Evolutionary conservation across 2,888 invertebrate genomes (phyloP).

Genomic region (Smittia aterrima): DNA sequence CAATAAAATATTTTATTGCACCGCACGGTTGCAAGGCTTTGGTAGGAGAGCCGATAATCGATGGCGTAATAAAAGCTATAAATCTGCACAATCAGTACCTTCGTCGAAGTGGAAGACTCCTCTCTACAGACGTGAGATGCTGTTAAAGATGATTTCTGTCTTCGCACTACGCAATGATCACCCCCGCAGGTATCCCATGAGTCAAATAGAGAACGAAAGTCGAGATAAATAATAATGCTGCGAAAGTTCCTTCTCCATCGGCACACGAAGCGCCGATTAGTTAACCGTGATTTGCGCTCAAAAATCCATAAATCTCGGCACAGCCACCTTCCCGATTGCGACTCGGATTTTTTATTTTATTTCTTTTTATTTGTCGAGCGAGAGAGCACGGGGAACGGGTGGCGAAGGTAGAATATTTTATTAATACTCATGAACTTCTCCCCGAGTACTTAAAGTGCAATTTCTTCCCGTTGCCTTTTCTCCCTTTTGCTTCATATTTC

Average conservation of each 20-base stretch:
- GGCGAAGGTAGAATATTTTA: not conserved
- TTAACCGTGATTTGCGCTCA: conserved; percentile 20
- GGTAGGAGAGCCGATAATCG: conserved; percentile 26
- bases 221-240: not conserved
- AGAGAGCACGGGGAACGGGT: not conserved
- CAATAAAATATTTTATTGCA: conserved; percentile 28
- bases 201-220: not conserved
- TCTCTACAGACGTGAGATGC: not conserved
- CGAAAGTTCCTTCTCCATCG: not conserved
- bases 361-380: conserved; percentile 3
- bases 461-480: conserved; percentile 13
- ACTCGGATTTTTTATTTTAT: not conserved
- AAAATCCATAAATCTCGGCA: conserved; percentile 17
- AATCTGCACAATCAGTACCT: conserved; percentile 26
- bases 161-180: not conserved
- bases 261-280: conserved; percentile 11
- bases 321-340: not conserved
- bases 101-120: not conserved
- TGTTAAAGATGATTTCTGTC: conserved; percentile 15
- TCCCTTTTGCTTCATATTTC: not conserved
- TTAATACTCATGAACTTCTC: conserved; percentile 17
- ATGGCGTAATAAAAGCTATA: conserved; percentile 23
- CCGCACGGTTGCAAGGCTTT: not conserved
- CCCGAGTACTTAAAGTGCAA: conserved; percentile 18
- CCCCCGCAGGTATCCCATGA: not conserved